Evolutionary conservation across 2,888 invertebrate species (phyloP), one percentile per base, ranked within the genome.

Genomic region (Epirrhoe alternata): DNA sequence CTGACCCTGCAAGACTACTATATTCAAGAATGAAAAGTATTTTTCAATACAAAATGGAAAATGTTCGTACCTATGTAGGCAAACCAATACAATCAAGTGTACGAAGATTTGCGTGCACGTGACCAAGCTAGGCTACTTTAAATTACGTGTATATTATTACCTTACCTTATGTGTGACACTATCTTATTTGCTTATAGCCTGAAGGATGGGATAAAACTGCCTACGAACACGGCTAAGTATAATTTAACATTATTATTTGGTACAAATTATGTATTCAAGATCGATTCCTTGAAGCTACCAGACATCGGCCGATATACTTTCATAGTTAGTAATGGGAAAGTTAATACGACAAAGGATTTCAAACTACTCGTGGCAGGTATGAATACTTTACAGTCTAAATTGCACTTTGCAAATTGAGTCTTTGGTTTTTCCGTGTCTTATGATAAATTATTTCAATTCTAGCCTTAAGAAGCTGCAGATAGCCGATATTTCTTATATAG

Each of bases 231-330:
- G 0, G 84, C 84, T 67, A 86, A 84, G 62, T 58, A 66, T 6
- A 45, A 4, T 0, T n/a, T 65, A 45, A 6, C 0, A n/a, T 14
- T 16, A 4, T 33, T 30, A 24, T 24, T 4, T 3, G 6, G 14
- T 5, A 45, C 10, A 5, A 45, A 53, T 38, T 30, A 57, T 12
- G 10, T 12, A 17, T 54, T 61, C 10, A n/a, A 2, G 4, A 51
- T 58, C 3, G 24, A 17, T 3, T 2, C 16, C 14, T 10, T 53
- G 35, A 50, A 14, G 12, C 7, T 66, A 14, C 14, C 38, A 16
- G 90, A 92, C 54, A 82, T 83, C 0, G 92, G 75, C 10, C 86
- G 84, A 53, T 92, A 91, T 59, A 89, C 89, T 0, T 60, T 90
- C 1, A 70, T 77, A 0, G 87, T 83, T 5, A 68, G 50, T 3